Evolutionary conservation across 2,888 invertebrate species (phyloP).

Genomic region (Campoletis raptor): DNA sequence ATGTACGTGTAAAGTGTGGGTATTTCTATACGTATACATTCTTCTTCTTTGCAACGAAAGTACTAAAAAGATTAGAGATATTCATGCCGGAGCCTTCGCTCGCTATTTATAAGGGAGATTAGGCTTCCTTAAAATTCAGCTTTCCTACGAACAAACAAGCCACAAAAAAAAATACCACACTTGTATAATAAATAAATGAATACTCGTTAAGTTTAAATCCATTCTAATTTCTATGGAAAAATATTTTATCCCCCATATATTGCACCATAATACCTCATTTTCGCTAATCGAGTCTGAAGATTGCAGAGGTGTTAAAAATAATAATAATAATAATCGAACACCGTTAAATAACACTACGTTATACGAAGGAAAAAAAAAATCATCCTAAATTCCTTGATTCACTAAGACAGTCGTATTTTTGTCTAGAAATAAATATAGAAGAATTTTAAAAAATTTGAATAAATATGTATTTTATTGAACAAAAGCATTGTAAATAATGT

Average conservation of each 20-base stretch:
- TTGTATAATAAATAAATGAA: conserved; percentile 34
- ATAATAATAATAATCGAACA: neutral
- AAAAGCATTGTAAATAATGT: neutral
- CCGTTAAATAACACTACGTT: neutral
- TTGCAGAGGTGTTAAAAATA: neutral
- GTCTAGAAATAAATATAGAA: neutral
- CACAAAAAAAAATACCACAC: neutral
- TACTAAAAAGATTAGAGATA: conserved; percentile 76
- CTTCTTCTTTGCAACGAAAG: conserved; percentile 49
- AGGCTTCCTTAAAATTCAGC: conserved; percentile 69
- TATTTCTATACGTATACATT: neutral
- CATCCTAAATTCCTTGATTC: neutral
- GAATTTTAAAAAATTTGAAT: neutral
- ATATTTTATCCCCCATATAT: conserved; percentile 25
- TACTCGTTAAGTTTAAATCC: conserved; percentile 38
- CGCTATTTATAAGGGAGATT: conserved; percentile 74
- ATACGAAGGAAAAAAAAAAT: neutral
- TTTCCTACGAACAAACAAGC: neutral
- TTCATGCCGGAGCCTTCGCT: conserved; percentile 66
- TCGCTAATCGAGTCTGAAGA: neutral
- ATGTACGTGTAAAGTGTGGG: neutral
- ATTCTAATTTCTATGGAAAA: conserved; percentile 31
- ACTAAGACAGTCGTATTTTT: neutral
- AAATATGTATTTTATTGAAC: neutral
- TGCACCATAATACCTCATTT: neutral